Base-by-base conservation (phyloP, 1,140 invertebrate genomes). In the Euura saliciscinereae region DNA sequence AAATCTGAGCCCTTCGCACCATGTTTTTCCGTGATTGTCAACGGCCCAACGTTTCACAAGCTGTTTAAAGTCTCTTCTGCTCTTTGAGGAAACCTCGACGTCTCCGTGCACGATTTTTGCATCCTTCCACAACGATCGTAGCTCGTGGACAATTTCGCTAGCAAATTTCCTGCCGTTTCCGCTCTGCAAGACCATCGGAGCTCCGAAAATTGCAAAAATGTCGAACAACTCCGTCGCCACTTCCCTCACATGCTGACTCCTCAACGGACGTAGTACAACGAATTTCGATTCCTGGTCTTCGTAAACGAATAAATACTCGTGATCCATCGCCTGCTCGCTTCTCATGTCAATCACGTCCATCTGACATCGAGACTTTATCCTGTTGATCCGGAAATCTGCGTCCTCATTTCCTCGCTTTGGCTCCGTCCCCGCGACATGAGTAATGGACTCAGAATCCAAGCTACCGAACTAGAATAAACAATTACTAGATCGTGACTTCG, bases 201-300 rank as follows among this genome's bases (percentile, higher is more conserved):
- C 75, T 11, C 83, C 82, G 67, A 84, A 81, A n/a, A 82, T 83
- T 13, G 79, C 73, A 43, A 82, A 72, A 65, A 81, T 75, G 10
- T 83, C 80, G 51, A 82, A 69, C 0, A 84, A 72, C 65, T 82
- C 77, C 6, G 43, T 43, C 4, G 79, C 81, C 3, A 83, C 73
- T 51, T 80, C 79, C 13, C 72, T 74, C 4, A 76, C 75, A 28
- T 75, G 71, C 28, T 82, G 78, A 11, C n/a, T 77, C 65, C 65
- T 72, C 13, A 86, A 73, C 44, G 82, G 77, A 73, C 79, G 78
- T 7, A 86, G 65, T 13, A 83, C 68, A n/a, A 84, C 74, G 70
- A 84, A 85, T 70, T 78, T 83, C 2, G 84, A 88, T 13, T 78
- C 69, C 67, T 83, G 79, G 74, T 87, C 82, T 77, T 87, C 80